Evolutionary conservation across 2,113 vertebrate species (phyloP).

Genomic region (Pampusana beccarii): DNA sequence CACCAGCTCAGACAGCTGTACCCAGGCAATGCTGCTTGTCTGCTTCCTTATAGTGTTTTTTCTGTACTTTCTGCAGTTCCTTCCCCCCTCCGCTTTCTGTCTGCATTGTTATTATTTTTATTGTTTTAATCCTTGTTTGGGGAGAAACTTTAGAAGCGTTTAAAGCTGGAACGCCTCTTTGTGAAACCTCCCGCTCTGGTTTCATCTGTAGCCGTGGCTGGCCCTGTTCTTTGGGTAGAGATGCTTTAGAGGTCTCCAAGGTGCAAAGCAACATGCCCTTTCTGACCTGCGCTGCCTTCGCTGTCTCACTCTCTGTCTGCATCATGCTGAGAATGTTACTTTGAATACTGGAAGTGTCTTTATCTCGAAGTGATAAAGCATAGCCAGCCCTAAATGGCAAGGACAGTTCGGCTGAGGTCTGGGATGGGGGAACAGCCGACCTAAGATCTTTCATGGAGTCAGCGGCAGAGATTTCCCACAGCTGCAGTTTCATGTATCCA

Average conservation of each 20-base stretch:
- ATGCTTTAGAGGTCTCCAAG: not conserved
- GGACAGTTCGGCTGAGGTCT: not conserved
- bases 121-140: not conserved
- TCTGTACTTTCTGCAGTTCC: not conserved
- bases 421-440: not conserved
- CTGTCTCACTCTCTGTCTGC: not conserved
- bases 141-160: not conserved
- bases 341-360: not conserved
- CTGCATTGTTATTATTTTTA: not conserved
- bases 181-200: not conserved
- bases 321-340: not conserved
- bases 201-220: not conserved
- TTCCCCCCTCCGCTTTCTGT: not conserved
- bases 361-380: not conserved
- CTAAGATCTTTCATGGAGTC: not conserved
- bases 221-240: not conserved
- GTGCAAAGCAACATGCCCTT: not conserved
- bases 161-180: not conserved
- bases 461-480: not conserved
- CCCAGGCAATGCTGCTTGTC: not conserved
- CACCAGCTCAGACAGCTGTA: not conserved
- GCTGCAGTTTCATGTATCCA: not conserved
- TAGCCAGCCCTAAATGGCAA: not conserved
- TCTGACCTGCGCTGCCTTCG: not conserved
- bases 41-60: not conserved